Conservation (phyloP, 2,888 invertebrate species). For the Notodonta dromedarius region DNA sequence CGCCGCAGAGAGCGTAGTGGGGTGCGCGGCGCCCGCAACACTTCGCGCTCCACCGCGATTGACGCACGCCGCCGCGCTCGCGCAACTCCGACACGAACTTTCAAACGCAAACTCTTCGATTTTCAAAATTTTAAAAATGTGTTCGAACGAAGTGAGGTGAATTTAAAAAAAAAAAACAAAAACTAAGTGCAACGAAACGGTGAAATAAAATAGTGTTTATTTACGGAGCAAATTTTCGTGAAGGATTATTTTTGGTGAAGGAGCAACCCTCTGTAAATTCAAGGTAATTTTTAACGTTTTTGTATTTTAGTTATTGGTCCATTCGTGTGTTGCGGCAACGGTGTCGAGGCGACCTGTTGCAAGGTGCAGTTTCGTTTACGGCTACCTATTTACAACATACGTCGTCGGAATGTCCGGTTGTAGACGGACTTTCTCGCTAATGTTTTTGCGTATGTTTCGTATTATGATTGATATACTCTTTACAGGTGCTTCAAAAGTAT, state of each 20-base stretch:
- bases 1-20: constrained; percentile 59
- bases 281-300: constrained; percentile 64
- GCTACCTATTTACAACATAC: constrained; percentile 73
- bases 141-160: constrained; percentile 75
- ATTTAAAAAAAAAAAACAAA: constrained; percentile 33
- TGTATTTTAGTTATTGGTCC: constrained; percentile 35
- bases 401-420: constrained; percentile 53
- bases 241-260: constrained; percentile 59
- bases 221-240: constrained; percentile 46
- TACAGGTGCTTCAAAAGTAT: too few relatives aligned
- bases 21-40: constrained; percentile 56
- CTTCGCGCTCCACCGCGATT: constrained; percentile 65
- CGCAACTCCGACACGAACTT: constrained; percentile 55
- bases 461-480: constrained; percentile 24
- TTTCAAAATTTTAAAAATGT: constrained; percentile 67
- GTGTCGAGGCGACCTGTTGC: constrained; percentile 59
- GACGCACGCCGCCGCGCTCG: constrained; percentile 67
- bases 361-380: constrained; percentile 65
- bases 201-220: constrained; percentile 50
- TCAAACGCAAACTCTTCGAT: constrained; percentile 48
- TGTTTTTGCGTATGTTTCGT: constrained; percentile 42
- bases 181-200: constrained; percentile 47
- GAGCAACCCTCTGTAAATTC: constrained; percentile 56
- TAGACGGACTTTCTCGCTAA: constrained; percentile 60
- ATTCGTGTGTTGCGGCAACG: constrained; percentile 50